Conservation (phyloP, 1,140 invertebrate genomes). For the Eurytemora carolleeae region DNA sequence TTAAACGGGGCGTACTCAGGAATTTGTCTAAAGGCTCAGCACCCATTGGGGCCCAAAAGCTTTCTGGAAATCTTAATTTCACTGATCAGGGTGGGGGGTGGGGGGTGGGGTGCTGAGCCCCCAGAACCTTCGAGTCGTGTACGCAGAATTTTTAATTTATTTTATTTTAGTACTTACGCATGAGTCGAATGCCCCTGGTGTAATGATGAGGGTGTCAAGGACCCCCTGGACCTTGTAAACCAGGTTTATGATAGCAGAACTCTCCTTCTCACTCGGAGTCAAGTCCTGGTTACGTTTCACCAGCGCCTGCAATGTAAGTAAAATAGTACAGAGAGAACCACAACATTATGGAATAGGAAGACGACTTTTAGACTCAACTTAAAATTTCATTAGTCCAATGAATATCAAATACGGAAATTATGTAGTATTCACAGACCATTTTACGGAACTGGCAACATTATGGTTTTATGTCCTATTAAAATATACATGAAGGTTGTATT, state of each 20-base stretch:
- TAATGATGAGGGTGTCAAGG: conserved; percentile 75
- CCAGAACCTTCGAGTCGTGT: too few species aligned
- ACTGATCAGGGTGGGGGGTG: too few species aligned
- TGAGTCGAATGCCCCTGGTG: conserved; percentile 77
- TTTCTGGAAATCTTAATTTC: too few species aligned
- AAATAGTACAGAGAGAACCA: background rate
- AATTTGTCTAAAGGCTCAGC: too few species aligned
- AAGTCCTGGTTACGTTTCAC: conserved; percentile 75
- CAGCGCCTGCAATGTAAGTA: conserved; percentile 40
- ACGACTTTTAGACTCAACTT: too few species aligned
- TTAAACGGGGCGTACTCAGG: too few species aligned
- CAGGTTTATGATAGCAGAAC: conserved; percentile 68
- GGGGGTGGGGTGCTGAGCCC: too few species aligned
- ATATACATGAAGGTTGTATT: background rate
- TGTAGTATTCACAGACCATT: background rate
- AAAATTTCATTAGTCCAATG: conserved; percentile 6
- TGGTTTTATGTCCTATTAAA: background rate
- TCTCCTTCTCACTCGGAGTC: conserved; percentile 65
- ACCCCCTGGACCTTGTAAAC: conserved; percentile 82
- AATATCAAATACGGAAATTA: too few species aligned
- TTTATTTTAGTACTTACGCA: conserved; percentile 50
- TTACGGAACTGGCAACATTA: background rate
- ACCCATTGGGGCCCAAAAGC: too few species aligned
- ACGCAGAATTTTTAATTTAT: background rate
- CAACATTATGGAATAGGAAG: too few species aligned